Evolutionary conservation across 2,113 vertebrate species (phyloP).

Genomic region (Bufo gargarizans): DNA sequence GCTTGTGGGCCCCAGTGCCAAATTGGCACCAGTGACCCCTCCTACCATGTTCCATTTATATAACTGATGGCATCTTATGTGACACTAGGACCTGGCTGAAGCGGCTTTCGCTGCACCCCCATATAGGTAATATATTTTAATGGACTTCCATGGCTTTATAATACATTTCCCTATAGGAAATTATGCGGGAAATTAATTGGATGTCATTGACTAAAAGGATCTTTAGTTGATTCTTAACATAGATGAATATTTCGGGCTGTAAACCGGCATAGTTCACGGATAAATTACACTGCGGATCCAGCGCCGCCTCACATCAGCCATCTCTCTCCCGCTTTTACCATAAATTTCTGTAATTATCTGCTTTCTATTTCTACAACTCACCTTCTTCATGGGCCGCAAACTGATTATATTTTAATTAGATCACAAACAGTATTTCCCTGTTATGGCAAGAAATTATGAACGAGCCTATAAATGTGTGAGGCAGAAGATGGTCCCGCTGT

Average conservation of each 20-base stretch:
- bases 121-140: neutral
- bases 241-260: neutral
- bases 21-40: too few species aligned
- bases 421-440: neutral
- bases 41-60: too few species aligned
- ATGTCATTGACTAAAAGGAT: neutral
- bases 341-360: neutral
- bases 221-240: neutral
- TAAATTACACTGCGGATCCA: neutral
- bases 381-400: neutral
- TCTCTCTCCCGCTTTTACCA: neutral
- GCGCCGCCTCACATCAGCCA: neutral
- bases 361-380: neutral
- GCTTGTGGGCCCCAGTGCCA: too few species aligned
- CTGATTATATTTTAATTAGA: conserved; percentile 6
- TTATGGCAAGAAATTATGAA: neutral
- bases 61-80: too few species aligned
- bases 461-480: neutral
- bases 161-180: neutral
- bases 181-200: neutral
- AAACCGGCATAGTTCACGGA: neutral
- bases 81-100: too few species aligned
- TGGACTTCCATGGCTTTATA: neutral
- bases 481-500: neutral
- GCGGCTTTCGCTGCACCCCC: neutral